These are phyloP conservation scores for Apotomis betuletana DNA, from an alignment of 2,888 invertebrate species.

Conservation along the genomic window DNA sequence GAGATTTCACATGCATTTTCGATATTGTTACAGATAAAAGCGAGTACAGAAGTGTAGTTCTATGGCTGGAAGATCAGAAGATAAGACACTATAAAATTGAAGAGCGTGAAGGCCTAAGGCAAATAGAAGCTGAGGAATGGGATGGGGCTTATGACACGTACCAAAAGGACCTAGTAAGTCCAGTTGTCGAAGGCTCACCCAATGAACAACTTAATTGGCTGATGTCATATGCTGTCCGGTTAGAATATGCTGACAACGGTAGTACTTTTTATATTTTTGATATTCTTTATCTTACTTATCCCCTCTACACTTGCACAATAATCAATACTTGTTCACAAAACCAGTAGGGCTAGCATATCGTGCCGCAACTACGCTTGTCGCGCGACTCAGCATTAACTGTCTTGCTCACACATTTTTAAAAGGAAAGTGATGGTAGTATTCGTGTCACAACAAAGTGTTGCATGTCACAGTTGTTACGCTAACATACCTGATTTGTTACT, in stretches of 20 bases:
- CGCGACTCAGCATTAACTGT: too few species aligned
- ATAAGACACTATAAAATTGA: slow-evolving; percentile 94
- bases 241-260: slow-evolving; percentile 93
- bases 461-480: too few species aligned
- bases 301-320: neutral
- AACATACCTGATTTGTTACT: too few species aligned
- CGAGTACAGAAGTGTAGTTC: slow-evolving; percentile 90
- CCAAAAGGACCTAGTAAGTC: slow-evolving; percentile 89
- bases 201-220: slow-evolving; percentile 93
- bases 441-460: too few species aligned
- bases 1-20: slow-evolving; percentile 1
- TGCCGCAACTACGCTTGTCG: too few species aligned
- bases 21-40: slow-evolving; percentile 86
- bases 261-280: slow-evolving; percentile 47
- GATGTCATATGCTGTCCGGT: slow-evolving; percentile 90
- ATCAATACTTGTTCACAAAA: slow-evolving; percentile 30
- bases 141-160: slow-evolving; percentile 88
- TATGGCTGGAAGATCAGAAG: slow-evolving; percentile 97
- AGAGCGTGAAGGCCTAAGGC: slow-evolving; percentile 88
- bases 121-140: slow-evolving; percentile 88
- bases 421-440: too few species aligned
- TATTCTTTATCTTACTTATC: neutral
- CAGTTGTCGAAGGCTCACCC: slow-evolving; percentile 81
- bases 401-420: too few species aligned
- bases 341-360: too few species aligned